These are phyloP conservation scores for Pristionchus fissidentatus DNA, from an alignment of 2,888 invertebrate species.

Conservation along the genomic window DNA sequence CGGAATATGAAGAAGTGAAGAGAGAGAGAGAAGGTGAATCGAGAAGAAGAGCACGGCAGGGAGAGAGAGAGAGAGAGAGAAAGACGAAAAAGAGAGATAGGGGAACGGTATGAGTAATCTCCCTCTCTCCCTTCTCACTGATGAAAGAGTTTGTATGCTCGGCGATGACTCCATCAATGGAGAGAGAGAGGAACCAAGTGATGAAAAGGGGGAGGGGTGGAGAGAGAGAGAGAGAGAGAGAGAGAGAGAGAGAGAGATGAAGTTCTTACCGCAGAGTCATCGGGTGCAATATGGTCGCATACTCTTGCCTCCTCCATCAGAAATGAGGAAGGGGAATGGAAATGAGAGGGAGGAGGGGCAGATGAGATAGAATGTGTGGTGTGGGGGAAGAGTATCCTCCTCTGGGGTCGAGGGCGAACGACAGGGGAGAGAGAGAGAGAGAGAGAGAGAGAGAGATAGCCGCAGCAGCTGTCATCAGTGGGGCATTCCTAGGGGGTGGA, in stretches of 20 bases:
- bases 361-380: background rate
- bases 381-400: background rate
- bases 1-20: slow-evolving; percentile 21
- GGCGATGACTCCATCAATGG: background rate
- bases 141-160: background rate
- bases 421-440: slow-evolving; percentile 17
- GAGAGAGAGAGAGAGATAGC: slow-evolving; percentile 21
- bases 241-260: background rate
- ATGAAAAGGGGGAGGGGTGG: background rate
- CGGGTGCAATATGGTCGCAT: slow-evolving; percentile 26
- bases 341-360: background rate
- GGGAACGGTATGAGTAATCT: slow-evolving; percentile 29
- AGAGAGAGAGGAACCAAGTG: background rate
- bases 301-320: background rate
- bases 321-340: background rate
- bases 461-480: slow-evolving; percentile 12
- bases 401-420: slow-evolving; percentile 27
- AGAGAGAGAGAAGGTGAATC: background rate
- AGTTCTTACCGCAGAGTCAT: slow-evolving; percentile 26
- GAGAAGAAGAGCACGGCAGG: background rate
- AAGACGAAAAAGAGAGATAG: background rate
- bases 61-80: background rate
- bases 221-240: background rate
- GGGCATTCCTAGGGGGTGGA: slow-evolving; percentile 4
- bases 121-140: background rate